Percentiles rank a stretch among this genome's conserved stretches.
These are phyloP conservation scores for Aphelenchoides avenae DNA, from an alignment of 1,140 invertebrate species.

Conservation along the genomic window DNA sequence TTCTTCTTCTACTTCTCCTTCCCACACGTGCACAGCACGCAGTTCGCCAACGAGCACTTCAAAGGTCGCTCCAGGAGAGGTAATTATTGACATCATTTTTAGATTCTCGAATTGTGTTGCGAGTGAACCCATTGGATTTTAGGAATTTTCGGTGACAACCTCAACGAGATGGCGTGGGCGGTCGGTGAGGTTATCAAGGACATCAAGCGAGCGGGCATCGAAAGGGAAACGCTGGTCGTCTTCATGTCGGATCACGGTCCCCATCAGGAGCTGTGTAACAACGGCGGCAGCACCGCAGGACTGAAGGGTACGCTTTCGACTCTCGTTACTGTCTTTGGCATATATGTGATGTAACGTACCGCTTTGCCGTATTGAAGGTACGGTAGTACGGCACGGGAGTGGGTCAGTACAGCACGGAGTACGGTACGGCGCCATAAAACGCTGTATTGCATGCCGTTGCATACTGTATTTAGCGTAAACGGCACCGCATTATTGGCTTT, in stretches of 20 bases:
- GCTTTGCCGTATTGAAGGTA: slow-evolving; percentile 1
- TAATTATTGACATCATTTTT: background rate
- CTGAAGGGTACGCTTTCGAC: slow-evolving; percentile 50
- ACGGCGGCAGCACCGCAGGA: slow-evolving; percentile 55
- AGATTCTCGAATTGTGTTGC: no score
- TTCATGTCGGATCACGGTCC: slow-evolving; percentile 60
- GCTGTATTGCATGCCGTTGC: no score
- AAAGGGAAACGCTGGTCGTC: slow-evolving; percentile 31
- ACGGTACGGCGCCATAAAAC: no score
- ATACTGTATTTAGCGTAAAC: no score
- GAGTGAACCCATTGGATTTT: background rate
- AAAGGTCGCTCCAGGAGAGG: slow-evolving; percentile 43
- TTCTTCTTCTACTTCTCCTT: slow-evolving; percentile 60
- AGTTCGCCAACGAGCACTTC: slow-evolving; percentile 53
- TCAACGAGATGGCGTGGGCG: slow-evolving; percentile 59
- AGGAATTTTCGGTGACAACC: slow-evolving; percentile 33
- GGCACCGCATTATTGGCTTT: no score
- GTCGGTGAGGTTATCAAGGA: slow-evolving; percentile 52
- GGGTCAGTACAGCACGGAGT: no score
- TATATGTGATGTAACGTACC: no score
- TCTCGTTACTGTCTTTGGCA: no score
- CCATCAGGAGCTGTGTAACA: slow-evolving; percentile 57
- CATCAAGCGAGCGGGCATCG: slow-evolving; percentile 27
- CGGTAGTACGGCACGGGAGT: no score
- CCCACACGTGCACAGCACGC: slow-evolving; percentile 56